phyloP scores from a whole-genome alignment of 2,797 vertebrate species.

The Eidolon dupreanum region DNA sequence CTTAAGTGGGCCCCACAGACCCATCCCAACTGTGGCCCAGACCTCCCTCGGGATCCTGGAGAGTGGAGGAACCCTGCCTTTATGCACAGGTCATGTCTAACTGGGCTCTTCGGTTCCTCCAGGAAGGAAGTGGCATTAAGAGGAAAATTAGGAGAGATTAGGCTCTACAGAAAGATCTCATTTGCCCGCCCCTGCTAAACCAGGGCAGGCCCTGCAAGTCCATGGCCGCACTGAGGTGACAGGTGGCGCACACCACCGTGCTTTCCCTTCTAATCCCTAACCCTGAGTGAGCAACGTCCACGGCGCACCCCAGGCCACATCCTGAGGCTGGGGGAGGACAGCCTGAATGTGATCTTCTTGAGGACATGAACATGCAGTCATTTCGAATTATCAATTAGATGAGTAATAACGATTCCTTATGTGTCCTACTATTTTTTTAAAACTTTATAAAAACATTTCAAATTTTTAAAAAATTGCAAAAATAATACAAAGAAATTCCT shows the following conservation, averaged over 20 bases:
- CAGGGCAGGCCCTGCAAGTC: neutral
- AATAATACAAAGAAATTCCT: neutral
- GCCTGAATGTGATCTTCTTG: neutral
- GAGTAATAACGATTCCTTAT: neutral
- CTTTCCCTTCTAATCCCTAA: neutral
- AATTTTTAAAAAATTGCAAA: neutral
- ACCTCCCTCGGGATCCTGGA: neutral
- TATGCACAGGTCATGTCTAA: neutral
- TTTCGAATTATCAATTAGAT: neutral
- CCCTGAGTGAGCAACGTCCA: rapidly evolving
- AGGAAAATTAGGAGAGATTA: neutral
- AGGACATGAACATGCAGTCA: neutral
- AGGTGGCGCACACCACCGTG: rapidly evolving
- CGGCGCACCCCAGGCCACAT: rapidly evolving
- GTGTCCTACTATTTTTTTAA: neutral
- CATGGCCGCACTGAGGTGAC: rapidly evolving
- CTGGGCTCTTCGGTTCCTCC: neutral
- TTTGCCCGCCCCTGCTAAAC: too few species aligned
- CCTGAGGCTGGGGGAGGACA: rapidly evolving
- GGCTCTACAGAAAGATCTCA: neutral
- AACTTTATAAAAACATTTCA: neutral
- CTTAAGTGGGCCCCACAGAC: neutral
- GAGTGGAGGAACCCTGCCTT: neutral
- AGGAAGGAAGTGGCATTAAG: neutral
- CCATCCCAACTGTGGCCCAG: neutral